Base-by-base conservation (phyloP, 2,797 vertebrate genomes). In the Ceryle rudis region DNA sequence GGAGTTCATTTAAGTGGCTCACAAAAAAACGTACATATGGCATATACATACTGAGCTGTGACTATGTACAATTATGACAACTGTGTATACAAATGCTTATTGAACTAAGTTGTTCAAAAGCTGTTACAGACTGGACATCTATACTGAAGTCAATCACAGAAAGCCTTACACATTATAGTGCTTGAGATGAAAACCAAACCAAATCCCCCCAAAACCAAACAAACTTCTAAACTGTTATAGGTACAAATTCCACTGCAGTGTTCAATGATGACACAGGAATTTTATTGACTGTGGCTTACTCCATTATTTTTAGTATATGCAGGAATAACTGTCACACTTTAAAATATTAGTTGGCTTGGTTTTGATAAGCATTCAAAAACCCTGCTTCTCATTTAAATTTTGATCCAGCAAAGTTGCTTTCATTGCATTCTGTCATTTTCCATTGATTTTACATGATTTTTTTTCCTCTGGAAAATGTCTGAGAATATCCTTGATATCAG, bases 401-500 rank as follows among this genome's bases (percentile, higher is more conserved):
- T 90, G 87, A 93, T 92, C 42, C 39, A 81, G 31, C 22, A 83
- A 89, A 95, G 81, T 79, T 88, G 69, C 93, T 96, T 95, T 86
- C 87, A 47, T 88, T 69, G 91, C 89, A 94, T 91, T 93, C 81
- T 94, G 93, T 94, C 87, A 93, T 72, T 93, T 95, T 79, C 33
- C 49, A 91, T 91, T 90, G 91, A 94, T 95, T 95, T 90, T 82
- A 29, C n/a, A 20, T 6, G 35, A 28, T 7, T 13, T 0, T 4
- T 46, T 54, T 57, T 18, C 0, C 28, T 93, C 84, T 44, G 18
- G 42, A 72, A 69, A 73, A 90, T 9, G 25, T 72, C 42, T 90
- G 55, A 79, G 66, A 80, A 91, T 86, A 88, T 94, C 77, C 70
- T 86, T 93, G 42, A 73, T 95, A 89, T 93, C 77, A 95, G 33